Evolutionary conservation across 30 jellyfish, hydroid and myxozoan genomes (phyloP), one percentile per base, ranked within the genome.

Genomic region (Haliclystus octoradiatus): DNA sequence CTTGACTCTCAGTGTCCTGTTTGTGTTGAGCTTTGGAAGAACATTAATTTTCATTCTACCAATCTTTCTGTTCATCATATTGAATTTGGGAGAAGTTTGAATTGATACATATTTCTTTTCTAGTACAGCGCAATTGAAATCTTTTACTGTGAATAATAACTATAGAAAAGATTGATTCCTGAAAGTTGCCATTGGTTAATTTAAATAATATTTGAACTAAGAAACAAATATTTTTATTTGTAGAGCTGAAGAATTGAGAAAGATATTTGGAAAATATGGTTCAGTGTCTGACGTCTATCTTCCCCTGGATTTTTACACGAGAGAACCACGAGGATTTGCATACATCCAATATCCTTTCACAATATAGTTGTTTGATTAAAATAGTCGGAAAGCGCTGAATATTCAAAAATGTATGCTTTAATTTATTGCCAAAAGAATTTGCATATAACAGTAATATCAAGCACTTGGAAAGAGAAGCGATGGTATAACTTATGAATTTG

Each of bases 241-340:
- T 33, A 86, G 96, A 66, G 66, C 87, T 40, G 96, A 86, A 49
- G 98, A 90, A 28, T 33, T 90, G 69, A 72, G 95, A 50, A 83
- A 79, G 68, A 63, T 90, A 52, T 90, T 90, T 76, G 84, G 77
- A 24, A 76, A 79, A 71, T 90, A 90, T 78, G 98, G 98, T 30
- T 85, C 81, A 27, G 52, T 90, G n/a, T 65, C 92, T 3, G 98
- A 90, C 82, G 95, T 90, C 22, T 90, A 90, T 50, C 61, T 90
- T 19, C 98, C 98, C 27, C 87, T 90, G 62, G 98, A 90, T 67
- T 90, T 82, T 75, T 90, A 82, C 78, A 76, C 95, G n/a, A 73
- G 94, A 34, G 66, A 57, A 35, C 94, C 95, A 27, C 76, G 98
- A 46, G 98, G 98, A 22, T 90, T 90, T 74, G 98, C 98, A 1